These are phyloP conservation scores for Tenthredo mesomela DNA, from an alignment of 2,888 invertebrate genomes.

Conservation along the genomic window DNA sequence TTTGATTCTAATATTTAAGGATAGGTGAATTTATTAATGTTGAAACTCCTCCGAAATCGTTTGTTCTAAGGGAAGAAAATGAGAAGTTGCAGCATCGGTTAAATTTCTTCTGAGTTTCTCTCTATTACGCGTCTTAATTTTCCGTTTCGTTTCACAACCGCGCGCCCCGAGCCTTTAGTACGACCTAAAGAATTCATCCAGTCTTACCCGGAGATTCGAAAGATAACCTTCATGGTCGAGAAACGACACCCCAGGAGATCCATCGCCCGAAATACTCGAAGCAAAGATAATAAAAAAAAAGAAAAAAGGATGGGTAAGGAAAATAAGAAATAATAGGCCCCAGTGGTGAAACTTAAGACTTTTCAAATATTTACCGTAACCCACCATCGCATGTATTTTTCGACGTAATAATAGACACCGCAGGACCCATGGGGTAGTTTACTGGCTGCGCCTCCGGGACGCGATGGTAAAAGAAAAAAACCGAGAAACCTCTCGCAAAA, in stretches of 20 bases:
- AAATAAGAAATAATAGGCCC: conserved; percentile 30
- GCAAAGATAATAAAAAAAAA: background rate
- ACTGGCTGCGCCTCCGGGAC: background rate
- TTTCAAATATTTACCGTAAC: conserved; percentile 37
- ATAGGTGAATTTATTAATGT: background rate
- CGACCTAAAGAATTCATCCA: conserved; percentile 19
- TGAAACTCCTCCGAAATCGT: background rate
- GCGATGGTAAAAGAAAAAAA: background rate
- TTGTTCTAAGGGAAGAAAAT: background rate
- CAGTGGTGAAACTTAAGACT: conserved; percentile 39
- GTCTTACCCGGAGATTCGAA: conserved; percentile 4
- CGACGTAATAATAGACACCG: conserved; percentile 40
- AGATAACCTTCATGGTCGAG: background rate
- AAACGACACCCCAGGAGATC: conserved; percentile 26
- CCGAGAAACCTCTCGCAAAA: background rate
- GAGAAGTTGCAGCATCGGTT: background rate
- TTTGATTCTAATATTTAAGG: no score
- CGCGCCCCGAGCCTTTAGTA: background rate
- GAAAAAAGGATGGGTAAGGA: background rate
- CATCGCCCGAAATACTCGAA: conserved; percentile 28
- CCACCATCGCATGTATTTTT: conserved; percentile 1
- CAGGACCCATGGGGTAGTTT: conserved; percentile 35
- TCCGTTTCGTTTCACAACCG: conserved; percentile 22
- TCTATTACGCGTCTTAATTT: conserved; percentile 13
- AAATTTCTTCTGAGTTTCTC: background rate